Conservation (phyloP, 2,888 invertebrate genomes). For the Scaptomyza tumidula region DNA sequence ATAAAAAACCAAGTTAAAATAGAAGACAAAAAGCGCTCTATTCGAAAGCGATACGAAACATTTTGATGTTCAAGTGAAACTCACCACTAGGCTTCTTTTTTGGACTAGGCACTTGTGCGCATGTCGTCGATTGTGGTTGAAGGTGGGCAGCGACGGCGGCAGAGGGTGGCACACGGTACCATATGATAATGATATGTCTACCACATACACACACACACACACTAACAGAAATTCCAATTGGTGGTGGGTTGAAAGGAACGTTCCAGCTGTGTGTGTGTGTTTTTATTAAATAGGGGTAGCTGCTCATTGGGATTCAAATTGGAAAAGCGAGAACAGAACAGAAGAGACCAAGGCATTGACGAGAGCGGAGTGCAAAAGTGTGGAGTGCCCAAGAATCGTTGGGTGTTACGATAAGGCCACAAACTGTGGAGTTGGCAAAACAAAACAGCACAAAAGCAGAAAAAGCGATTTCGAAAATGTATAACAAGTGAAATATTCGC, state of each 20-base stretch:
- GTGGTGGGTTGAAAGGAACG: slow-evolving; percentile 65
- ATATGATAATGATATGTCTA: slow-evolving; percentile 76
- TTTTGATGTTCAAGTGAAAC: slow-evolving; percentile 12
- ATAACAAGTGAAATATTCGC: slow-evolving; percentile 6
- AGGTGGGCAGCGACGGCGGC: slow-evolving; percentile 8
- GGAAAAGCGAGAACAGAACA: slow-evolving; percentile 60
- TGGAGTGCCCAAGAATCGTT: slow-evolving; percentile 13
- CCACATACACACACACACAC: slow-evolving; percentile 10
- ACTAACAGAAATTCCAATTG: slow-evolving; percentile 61
- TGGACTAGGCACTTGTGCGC: slow-evolving; percentile 55
- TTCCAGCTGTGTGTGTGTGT: slow-evolving; percentile 54
- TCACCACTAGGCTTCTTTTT: slow-evolving; percentile 47
- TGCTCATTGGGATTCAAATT: slow-evolving; percentile 69
- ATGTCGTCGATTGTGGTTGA: slow-evolving; percentile 44
- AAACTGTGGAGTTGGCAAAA: slow-evolving; percentile 14
- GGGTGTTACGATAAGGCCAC: slow-evolving; percentile 33
- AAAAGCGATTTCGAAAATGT: slow-evolving; percentile 5
- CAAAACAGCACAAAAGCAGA: background rate
- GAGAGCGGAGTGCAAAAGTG: slow-evolving; percentile 51
- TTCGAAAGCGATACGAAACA: slow-evolving; percentile 22
- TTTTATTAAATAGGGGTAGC: slow-evolving; percentile 65
- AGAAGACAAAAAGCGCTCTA: slow-evolving; percentile 9
- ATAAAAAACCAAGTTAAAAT: background rate
- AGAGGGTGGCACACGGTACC: slow-evolving; percentile 61
- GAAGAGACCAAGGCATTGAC: slow-evolving; percentile 46